Base-by-base conservation (phyloP, 2,888 invertebrate species). In the Thelaira solivaga region DNA sequence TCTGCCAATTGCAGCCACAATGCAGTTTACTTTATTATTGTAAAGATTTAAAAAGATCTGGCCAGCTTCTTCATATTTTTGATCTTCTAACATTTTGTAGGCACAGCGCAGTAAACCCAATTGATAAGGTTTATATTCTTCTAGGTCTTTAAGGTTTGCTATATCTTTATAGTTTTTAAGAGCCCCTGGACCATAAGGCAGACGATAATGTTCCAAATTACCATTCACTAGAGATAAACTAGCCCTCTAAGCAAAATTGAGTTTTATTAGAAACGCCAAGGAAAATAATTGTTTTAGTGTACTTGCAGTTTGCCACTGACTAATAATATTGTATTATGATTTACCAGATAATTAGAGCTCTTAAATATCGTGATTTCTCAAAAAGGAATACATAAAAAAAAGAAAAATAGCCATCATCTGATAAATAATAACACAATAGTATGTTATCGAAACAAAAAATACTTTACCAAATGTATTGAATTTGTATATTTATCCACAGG, bases 171-270 rank as follows among this genome's bases (percentile, higher is more conserved):
- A 86, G 10, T 81, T 79, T 2, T 18, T 22, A 4, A 82, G 80
- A 0, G 85, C 84, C 1, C 51, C 43, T 2, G 24, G 59, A 16
- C 10, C 18, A 5, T 64, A 26, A 10, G 82, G 74, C 0, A 73
- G 80, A 0, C 80, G 79, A 47, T 77, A 36, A 51, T 80, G 83
- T 62, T 86, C 84, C 39, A 85, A 81, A 73, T 83, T 83, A 1
- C 87, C 86, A 80, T 86, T 86, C 0, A 84, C 31, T 43, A 85
- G 83, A 11, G 82, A 78, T 22, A 80, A 75, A 34, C 76, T 79
- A 0, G 79, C 80, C 2, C 11, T 16, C 82, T 83, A 47, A 73
- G 47, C 20, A 4, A 39, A 34, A 59, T 18, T 24, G 5, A 7
- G 10, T 31, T 6, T 31, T 31, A 31, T 31, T 31, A 3, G 31